Base-by-base conservation (phyloP, 2,113 vertebrate species). In the Eclectus roratus region DNA sequence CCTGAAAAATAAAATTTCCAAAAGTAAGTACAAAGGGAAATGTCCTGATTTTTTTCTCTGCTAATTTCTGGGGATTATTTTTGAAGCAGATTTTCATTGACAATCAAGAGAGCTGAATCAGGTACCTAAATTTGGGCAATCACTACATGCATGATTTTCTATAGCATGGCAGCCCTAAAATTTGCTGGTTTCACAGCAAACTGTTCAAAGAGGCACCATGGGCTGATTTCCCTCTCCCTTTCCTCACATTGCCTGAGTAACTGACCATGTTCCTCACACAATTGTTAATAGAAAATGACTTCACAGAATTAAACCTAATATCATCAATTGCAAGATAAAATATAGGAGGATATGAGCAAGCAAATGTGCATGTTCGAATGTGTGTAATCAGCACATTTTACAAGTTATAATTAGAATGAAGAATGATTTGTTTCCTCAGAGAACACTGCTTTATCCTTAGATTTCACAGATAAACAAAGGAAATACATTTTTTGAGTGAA, bases 11-110 rank as follows among this genome's bases (percentile, higher is more conserved):
- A 68, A 92, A 78, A 60, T 53, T 50, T 18, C 58, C 80, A 63
- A 53, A 76, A 81, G n/a, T 12, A 56, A 87, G 19, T 53, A 69
- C 41, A 89, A 63, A 90, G 87, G 10, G 41, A 27, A 94, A 77
- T 25, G 17, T n/a, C n/a, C 61, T 28, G 15, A 44, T 21, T 80
- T 78, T 74, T 68, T 14, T 2, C 21, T 44, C 18, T 61, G 15
- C 52, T 92, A 46, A 89, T 92, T 92, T 93, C 23, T 52, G 10
- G 27, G 24, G 19, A 29, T 66, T 93, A 66, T 85, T 96, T 92
- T 61, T 37, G 41, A 41, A 61, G 23, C 1, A 5, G 7, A 7
- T 81, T 92, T 56, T 61, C 28, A 61, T 23, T 79, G 65, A 29
- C 31, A 81, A 70, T 27, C 49, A 33, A 25, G n/a, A 91, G 15